These are phyloP conservation scores for Erethizon dorsatum DNA, from an alignment of 2,797 vertebrate species.

Conservation along the genomic window DNA sequence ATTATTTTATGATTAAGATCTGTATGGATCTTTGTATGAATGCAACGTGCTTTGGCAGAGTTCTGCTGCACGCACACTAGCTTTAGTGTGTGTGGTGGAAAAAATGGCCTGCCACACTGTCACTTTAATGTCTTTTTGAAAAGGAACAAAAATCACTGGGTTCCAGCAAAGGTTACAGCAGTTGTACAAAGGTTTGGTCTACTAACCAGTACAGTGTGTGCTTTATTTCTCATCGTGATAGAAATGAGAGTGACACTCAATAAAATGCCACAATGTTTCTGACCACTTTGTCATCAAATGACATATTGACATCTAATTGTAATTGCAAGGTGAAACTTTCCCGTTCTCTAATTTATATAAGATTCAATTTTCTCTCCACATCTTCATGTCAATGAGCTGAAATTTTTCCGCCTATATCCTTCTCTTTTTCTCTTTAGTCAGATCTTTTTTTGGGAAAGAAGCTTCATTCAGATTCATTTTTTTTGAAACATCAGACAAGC, in stretches of 20 bases:
- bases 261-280: conserved; percentile 79
- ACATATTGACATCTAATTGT: conserved; percentile 71
- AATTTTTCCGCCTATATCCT: conserved; percentile 58
- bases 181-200: conserved; percentile 80
- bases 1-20: conserved; percentile 88
- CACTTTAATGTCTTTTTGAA: conserved; percentile 86
- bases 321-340: conserved; percentile 78
- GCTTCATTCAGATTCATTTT: conserved; percentile 79
- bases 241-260: conserved; percentile 64
- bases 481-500: conserved; percentile 78
- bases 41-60: conserved; percentile 85
- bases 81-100: conserved; percentile 86
- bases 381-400: conserved; percentile 49
- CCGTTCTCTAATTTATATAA: conserved; percentile 73
- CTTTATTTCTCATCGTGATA: conserved; percentile 76
- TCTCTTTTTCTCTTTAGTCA: conserved; percentile 62
- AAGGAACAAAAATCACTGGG: conserved; percentile 83
- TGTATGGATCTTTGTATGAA: conserved; percentile 88
- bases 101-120: conserved; percentile 84
- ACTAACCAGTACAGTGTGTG: conserved; percentile 75
- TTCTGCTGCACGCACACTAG: conserved; percentile 82
- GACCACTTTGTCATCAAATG: conserved; percentile 74
- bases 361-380: conserved; percentile 64
- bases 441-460: conserved; percentile 65
- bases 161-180: conserved; percentile 82